These are phyloP conservation scores for Toxotes chatareus DNA, from an alignment of 2,113 vertebrate genomes.

Conservation along the genomic window DNA sequence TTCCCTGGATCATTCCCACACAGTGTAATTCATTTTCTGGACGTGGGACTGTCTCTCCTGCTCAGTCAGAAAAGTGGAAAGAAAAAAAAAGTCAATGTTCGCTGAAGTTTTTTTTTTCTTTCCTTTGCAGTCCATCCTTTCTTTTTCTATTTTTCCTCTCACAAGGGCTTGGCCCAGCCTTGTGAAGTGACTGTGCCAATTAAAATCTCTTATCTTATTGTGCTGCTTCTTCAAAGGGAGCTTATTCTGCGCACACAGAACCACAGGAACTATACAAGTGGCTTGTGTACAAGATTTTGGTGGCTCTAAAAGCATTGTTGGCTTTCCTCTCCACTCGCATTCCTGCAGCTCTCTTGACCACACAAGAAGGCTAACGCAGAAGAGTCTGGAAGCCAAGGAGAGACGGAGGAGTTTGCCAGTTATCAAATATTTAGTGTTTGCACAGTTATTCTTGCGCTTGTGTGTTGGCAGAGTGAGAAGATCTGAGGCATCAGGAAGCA, in stretches of 20 bases:
- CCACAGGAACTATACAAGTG: conserved; percentile 55
- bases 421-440: conserved; percentile 69
- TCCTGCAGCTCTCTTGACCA: conserved; percentile 73
- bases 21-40: conserved; percentile 52
- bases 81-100: conserved; percentile 8
- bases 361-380: conserved; percentile 67
- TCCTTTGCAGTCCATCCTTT: not conserved
- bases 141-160: not conserved
- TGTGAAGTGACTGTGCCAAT: conserved; percentile 31
- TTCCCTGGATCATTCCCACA: conserved; percentile 73
- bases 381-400: not conserved
- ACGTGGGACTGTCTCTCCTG: conserved; percentile 51
- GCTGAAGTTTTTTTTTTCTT: not conserved
- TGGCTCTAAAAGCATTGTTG: conserved; percentile 78
- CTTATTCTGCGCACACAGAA: conserved; percentile 25
- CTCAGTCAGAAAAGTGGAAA: conserved; percentile 27
- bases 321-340: conserved; percentile 61
- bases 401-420: conserved; percentile 35
- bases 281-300: conserved; percentile 45
- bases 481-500: conserved; percentile 38
- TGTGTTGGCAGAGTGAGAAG: conserved; percentile 5
- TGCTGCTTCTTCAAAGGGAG: conserved; percentile 46
- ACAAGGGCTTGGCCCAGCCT: not conserved
- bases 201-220: conserved; percentile 49
- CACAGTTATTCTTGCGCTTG: conserved; percentile 45